Conservation (phyloP, 2,888 invertebrate genomes). For the Argyresthia goedartella region DNA sequence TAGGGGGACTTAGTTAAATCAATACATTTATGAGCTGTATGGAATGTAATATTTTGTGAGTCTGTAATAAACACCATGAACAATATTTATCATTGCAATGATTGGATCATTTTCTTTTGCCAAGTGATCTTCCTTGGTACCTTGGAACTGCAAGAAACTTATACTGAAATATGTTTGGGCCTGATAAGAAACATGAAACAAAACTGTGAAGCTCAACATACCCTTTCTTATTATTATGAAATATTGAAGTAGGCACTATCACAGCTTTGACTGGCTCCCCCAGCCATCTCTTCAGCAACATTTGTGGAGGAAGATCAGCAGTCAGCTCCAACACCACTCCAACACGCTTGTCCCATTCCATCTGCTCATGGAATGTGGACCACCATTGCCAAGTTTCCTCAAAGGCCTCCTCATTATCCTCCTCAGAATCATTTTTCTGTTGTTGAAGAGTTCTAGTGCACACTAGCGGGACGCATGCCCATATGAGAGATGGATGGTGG, state of each 20-base stretch:
- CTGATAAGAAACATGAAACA: too few relatives aligned
- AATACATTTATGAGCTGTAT: too few relatives aligned
- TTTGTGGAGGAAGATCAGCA: conserved; percentile 81
- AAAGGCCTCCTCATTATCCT: conserved; percentile 49
- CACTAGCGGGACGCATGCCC: conserved; percentile 78
- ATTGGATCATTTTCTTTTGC: too few relatives aligned
- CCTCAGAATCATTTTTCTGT: conserved; percentile 33
- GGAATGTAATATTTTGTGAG: too few relatives aligned
- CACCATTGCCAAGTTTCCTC: conserved; percentile 87
- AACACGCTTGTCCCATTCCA: conserved; percentile 70
- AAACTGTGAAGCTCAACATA: conserved; percentile 51
- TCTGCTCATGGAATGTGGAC: conserved; percentile 76
- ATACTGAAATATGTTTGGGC: too few relatives aligned
- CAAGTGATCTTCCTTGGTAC: too few relatives aligned
- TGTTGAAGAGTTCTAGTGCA: conserved; percentile 33
- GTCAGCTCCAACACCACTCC: conserved; percentile 85
- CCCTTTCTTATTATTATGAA: conserved; percentile 93
- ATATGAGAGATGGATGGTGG: conserved; percentile 65
- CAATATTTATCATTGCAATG: too few relatives aligned
- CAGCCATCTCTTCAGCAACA: conserved; percentile 86
- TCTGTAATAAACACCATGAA: too few relatives aligned
- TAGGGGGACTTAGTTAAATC: not conserved
- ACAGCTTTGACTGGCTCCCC: conserved; percentile 94
- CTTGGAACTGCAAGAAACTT: too few relatives aligned
- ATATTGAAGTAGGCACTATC: conserved; percentile 84